These are phyloP conservation scores for Vanacampus margaritifer DNA, from an alignment of 2,113 vertebrate genomes.

Conservation along the genomic window DNA sequence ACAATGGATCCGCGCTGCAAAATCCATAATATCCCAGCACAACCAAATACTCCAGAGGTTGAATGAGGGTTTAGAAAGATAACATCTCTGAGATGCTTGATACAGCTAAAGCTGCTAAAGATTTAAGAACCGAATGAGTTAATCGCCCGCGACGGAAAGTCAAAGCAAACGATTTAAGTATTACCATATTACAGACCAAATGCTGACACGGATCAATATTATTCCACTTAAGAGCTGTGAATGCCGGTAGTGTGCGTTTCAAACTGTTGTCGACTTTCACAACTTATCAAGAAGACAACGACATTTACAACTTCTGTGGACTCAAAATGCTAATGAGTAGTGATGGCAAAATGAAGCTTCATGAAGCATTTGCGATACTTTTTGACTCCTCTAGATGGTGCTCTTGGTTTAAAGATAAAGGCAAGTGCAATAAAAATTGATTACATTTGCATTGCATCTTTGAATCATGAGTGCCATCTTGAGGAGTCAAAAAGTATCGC, in stretches of 20 bases:
- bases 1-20: constrained; percentile 39
- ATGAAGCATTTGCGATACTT: too few relatives aligned
- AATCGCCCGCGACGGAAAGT: neutral
- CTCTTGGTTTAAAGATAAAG: too few relatives aligned
- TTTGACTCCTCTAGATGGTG: too few relatives aligned
- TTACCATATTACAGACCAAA: neutral
- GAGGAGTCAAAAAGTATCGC: too few relatives aligned
- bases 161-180: neutral
- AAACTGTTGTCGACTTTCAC: neutral
- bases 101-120: constrained; percentile 2
- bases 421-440: too few relatives aligned
- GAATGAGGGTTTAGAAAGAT: constrained; percentile 7
- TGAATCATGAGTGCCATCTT: too few relatives aligned
- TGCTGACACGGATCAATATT: neutral
- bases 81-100: constrained; percentile 10
- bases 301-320: neutral
- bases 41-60: constrained; percentile 23
- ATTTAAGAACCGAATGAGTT: constrained; percentile 1
- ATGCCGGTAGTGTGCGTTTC: neutral
- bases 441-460: too few relatives aligned
- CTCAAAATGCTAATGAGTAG: neutral
- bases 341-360: too few relatives aligned
- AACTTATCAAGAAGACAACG: neutral
- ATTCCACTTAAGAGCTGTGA: neutral
- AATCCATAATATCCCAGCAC: constrained; percentile 49